A percentile compares a stretch with the other conserved stretches of the same genome.
phyloP scores from a whole-genome alignment of 2,888 invertebrate genomes.

The Diarsia mendica region DNA sequence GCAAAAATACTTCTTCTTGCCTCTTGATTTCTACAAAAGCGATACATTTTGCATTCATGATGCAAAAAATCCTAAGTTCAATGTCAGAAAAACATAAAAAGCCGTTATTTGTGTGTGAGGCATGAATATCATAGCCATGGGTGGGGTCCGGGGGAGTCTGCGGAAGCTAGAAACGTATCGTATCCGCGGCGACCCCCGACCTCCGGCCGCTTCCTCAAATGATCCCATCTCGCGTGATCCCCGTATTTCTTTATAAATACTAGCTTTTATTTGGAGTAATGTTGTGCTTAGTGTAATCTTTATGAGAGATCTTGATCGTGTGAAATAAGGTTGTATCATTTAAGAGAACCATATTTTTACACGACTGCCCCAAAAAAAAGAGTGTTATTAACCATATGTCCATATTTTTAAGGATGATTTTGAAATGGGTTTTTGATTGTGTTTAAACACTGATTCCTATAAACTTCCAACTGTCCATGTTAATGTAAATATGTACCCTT shows the following conservation, averaged over 20 bases:
- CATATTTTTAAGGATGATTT: neutral
- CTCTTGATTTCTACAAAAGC: slow-evolving; percentile 1
- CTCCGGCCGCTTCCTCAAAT: slow-evolving; percentile 85
- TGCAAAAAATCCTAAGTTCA: slow-evolving; percentile 7
- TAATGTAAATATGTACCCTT: neutral
- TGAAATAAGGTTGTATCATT: slow-evolving; percentile 1
- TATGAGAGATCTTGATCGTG: slow-evolving; percentile 21
- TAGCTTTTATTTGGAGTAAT: slow-evolving; percentile 56
- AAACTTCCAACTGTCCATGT: too few species aligned
- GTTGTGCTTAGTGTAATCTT: slow-evolving; percentile 33
- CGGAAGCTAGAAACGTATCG: slow-evolving; percentile 82
- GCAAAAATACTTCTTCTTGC: neutral
- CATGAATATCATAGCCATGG: slow-evolving; percentile 50
- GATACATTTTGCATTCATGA: neutral
- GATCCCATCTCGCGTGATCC: slow-evolving; percentile 82
- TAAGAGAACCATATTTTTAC: too few species aligned
- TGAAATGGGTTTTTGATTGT: neutral
- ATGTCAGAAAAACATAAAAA: slow-evolving; percentile 44
- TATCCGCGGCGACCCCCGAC: slow-evolving; percentile 82
- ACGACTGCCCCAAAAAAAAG: too few species aligned
- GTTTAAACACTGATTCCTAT: neutral
- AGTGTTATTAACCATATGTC: too few species aligned
- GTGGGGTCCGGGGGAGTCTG: slow-evolving; percentile 39
- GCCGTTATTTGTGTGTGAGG: slow-evolving; percentile 47
- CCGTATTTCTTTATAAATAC: slow-evolving; percentile 73